These are phyloP conservation scores for Hydra vulgaris DNA, from an alignment of 30 jellyfish, hydroid and myxozoan genomes.

Conservation along the genomic window DNA sequence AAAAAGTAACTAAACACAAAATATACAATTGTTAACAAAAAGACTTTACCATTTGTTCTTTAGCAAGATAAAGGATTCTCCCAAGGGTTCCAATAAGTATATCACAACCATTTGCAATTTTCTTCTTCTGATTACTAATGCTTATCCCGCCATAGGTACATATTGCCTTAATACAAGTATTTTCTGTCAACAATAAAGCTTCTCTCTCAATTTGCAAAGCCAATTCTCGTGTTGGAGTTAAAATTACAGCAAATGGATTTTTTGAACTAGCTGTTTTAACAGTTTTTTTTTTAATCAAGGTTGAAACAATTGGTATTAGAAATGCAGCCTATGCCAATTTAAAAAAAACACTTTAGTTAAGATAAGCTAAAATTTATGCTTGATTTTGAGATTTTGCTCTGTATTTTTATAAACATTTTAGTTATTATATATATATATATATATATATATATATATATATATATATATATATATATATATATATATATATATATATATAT, in stretches of 20 bases:
- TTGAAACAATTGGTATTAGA: not conserved
- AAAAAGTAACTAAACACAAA: not conserved
- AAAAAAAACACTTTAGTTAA: not conserved
- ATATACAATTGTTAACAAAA: not conserved
- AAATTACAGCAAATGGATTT: not conserved
- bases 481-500: too few relatives aligned
- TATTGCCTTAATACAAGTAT: not conserved
- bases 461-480: too few relatives aligned
- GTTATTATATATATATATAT: too few relatives aligned
- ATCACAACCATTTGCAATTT: not conserved
- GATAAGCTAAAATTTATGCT: too few relatives aligned
- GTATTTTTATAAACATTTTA: too few relatives aligned
- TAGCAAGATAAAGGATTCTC: not conserved
- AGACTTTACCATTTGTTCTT: not conserved
- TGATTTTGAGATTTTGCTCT: too few relatives aligned
- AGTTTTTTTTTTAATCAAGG: not conserved
- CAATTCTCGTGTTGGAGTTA: not conserved
- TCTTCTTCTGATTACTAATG: not conserved
- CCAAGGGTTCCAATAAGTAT: constrained; percentile 6
- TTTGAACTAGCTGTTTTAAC: not conserved
- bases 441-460: too few relatives aligned
- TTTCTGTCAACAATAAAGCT: not conserved
- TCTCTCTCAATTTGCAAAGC: constrained; percentile 2
- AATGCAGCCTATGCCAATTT: not conserved
- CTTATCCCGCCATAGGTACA: not conserved